phyloP scores from a whole-genome alignment of 2,797 vertebrate species.

The Taeniopygia guttata region DNA sequence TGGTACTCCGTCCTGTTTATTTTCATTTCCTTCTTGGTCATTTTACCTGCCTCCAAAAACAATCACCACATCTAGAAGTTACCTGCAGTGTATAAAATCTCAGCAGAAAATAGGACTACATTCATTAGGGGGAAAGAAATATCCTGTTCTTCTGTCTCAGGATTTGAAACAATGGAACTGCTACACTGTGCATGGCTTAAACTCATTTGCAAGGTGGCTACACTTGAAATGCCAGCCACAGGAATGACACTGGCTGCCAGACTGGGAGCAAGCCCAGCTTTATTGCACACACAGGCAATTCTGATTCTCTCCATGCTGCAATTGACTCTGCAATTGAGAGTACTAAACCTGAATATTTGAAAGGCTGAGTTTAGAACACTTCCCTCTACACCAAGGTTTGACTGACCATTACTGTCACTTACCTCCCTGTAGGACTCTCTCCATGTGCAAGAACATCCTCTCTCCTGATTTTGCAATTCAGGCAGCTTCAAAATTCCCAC shows the following conservation, averaged over 20 bases:
- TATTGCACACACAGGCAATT: background rate
- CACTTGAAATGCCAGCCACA: background rate
- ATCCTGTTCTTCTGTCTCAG: background rate
- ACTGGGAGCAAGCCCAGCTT: background rate
- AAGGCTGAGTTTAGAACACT: background rate
- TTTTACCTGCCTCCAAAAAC: background rate
- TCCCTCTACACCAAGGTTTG: background rate
- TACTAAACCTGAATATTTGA: background rate
- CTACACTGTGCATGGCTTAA: background rate
- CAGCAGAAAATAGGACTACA: background rate
- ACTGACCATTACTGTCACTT: background rate
- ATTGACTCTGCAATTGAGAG: background rate
- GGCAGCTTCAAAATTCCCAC: background rate
- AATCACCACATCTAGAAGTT: background rate
- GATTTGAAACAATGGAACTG: background rate
- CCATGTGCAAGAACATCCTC: background rate
- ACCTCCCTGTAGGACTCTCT: background rate
- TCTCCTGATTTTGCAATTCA: background rate
- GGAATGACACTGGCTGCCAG: background rate
- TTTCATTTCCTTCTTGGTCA: background rate
- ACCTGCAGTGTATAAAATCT: background rate
- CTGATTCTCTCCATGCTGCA: background rate
- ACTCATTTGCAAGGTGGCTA: background rate
- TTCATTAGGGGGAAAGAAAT: background rate
- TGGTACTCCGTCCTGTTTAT: background rate